Conservation (phyloP, 2,888 invertebrate species). For the Yponomeuta plumbellus region DNA sequence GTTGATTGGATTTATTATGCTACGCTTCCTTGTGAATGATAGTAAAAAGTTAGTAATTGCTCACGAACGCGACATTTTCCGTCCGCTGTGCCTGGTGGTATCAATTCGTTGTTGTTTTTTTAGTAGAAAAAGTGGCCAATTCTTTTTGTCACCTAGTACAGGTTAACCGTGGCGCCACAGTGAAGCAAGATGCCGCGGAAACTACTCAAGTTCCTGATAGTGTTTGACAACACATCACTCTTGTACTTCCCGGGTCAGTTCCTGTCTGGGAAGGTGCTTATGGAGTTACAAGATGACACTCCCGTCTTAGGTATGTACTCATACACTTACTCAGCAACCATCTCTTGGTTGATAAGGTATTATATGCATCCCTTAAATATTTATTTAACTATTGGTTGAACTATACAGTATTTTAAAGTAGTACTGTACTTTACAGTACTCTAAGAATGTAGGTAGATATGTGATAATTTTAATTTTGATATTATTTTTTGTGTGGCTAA, state of each 20-base stretch:
- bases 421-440: too few species aligned
- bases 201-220: conserved; percentile 92
- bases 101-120: neutral
- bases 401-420: too few species aligned
- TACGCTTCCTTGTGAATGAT: neutral
- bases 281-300: conserved; percentile 95
- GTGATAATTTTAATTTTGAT: too few species aligned
- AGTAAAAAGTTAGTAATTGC: neutral
- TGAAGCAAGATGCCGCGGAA: conserved; percentile 84
- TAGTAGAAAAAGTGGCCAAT: neutral
- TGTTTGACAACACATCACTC: conserved; percentile 95
- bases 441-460: too few species aligned
- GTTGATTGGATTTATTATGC: neutral
- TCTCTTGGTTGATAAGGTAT: too few species aligned
- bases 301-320: conserved; percentile 84
- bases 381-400: too few species aligned
- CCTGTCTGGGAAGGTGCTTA: conserved; percentile 91
- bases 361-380: too few species aligned
- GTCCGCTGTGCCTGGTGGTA: neutral
- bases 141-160: neutral
- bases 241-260: conserved; percentile 96
- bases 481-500: too few species aligned
- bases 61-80: conserved; percentile 7
- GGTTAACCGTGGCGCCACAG: neutral
- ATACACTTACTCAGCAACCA: neutral